A percentile compares a stretch with the other conserved stretches of the same genome.
These are phyloP conservation scores for Drosophila setosimentum DNA, from an alignment of 2,888 invertebrate genomes.

Conservation along the genomic window DNA sequence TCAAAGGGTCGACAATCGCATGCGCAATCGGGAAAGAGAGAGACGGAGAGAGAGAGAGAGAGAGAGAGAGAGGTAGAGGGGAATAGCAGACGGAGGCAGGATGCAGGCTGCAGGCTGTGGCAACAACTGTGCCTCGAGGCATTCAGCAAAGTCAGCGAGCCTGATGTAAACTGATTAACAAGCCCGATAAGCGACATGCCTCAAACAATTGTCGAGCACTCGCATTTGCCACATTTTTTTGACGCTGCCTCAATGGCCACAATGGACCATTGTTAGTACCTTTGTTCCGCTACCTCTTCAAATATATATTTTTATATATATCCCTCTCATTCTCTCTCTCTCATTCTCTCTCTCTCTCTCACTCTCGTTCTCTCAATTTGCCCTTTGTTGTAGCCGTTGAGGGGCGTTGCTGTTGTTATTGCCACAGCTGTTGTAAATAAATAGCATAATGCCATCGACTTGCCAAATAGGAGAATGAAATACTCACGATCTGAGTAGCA, in stretches of 20 bases:
- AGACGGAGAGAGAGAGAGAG: background rate
- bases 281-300: conserved; percentile 16
- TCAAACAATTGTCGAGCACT: conserved; percentile 54
- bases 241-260: conserved; percentile 38
- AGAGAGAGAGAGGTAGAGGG: background rate
- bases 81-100: conserved; percentile 1
- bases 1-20: conserved; percentile 39
- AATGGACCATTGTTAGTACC: conserved; percentile 44
- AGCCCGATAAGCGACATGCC: conserved; percentile 68
- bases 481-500: conserved; percentile 3
- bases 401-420: conserved; percentile 60
- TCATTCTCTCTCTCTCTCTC: background rate
- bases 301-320: background rate
- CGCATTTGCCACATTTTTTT: conserved; percentile 69
- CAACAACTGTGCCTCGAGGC: conserved; percentile 17
- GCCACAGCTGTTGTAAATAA: conserved; percentile 72
- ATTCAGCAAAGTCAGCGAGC: conserved; percentile 73
- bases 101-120: conserved; percentile 1
- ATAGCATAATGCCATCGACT: conserved; percentile 38
- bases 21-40: conserved; percentile 13
- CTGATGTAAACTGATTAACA: conserved; percentile 76
- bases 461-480: conserved; percentile 12
- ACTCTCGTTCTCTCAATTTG: background rate
- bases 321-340: background rate
- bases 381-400: conserved; percentile 28